phyloP scores from a whole-genome alignment of 2,888 invertebrate genomes.

The Hirtodrosophila duncani region DNA sequence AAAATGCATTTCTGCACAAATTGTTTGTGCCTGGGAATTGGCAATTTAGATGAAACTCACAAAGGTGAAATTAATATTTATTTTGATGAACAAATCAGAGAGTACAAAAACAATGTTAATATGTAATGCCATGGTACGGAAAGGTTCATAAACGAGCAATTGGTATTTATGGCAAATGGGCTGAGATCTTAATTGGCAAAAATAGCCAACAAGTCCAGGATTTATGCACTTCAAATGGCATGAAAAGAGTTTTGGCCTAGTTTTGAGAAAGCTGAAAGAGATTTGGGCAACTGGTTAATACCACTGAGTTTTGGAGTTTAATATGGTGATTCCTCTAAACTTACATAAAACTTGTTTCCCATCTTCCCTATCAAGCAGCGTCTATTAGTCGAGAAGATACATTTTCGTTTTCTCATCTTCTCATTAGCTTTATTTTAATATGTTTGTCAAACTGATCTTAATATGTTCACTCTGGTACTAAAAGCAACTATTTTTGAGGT shows the following conservation, averaged over 20 bases:
- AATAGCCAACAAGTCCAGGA: background rate
- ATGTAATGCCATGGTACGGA: slow-evolving; percentile 13
- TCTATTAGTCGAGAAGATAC: too few species aligned
- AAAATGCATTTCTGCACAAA: slow-evolving; percentile 23
- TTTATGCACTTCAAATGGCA: slow-evolving; percentile 6
- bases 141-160: slow-evolving; percentile 3
- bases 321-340: too few species aligned
- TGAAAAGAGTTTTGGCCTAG: background rate
- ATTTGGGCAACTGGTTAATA: too few species aligned
- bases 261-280: too few species aligned
- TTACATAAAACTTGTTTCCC: too few species aligned
- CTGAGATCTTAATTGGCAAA: slow-evolving; percentile 20
- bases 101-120: slow-evolving; percentile 19
- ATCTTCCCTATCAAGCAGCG: too few species aligned
- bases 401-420: too few species aligned
- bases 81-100: slow-evolving; percentile 47
- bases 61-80: slow-evolving; percentile 49
- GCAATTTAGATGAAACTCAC: slow-evolving; percentile 40
- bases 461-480: too few species aligned
- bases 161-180: slow-evolving; percentile 12
- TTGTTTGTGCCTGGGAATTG: slow-evolving; percentile 30
- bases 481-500: too few species aligned
- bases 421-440: too few species aligned
- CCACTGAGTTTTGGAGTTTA: too few species aligned
- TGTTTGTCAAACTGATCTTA: too few species aligned